These are phyloP conservation scores for Synergus gifuensis DNA, from an alignment of 2,888 invertebrate genomes.

Conservation along the genomic window DNA sequence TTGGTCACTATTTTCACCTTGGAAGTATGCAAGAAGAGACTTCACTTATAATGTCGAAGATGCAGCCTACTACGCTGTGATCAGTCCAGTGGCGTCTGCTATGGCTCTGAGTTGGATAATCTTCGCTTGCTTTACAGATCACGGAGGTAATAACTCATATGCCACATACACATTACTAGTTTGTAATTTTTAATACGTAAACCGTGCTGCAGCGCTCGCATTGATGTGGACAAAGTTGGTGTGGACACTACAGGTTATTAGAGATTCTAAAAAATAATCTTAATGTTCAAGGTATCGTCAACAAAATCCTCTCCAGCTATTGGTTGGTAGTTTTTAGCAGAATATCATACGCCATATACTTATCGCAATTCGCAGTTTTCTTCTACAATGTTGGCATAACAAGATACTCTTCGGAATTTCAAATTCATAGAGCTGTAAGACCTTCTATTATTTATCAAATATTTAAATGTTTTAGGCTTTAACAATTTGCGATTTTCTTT, in stretches of 20 bases:
- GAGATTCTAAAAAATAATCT: not conserved
- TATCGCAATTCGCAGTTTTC: slow-evolving; percentile 84
- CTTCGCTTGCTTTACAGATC: slow-evolving; percentile 81
- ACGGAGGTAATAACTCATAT: slow-evolving; percentile 78
- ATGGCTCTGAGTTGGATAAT: slow-evolving; percentile 83
- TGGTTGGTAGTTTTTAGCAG: slow-evolving; percentile 82
- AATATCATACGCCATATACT: slow-evolving; percentile 84
- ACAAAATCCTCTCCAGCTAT: slow-evolving; percentile 79
- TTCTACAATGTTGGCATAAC: slow-evolving; percentile 83
- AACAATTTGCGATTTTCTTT: not conserved
- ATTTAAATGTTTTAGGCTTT: not conserved
- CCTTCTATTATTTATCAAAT: not conserved
- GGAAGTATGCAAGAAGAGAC: slow-evolving; percentile 80
- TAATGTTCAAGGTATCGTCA: slow-evolving; percentile 77
- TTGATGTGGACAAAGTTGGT: no score
- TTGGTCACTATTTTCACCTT: slow-evolving; percentile 82
- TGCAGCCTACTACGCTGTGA: slow-evolving; percentile 83
- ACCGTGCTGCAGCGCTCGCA: no score
- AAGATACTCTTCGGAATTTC: slow-evolving; percentile 82
- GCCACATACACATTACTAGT: not conserved
- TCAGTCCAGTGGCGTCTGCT: slow-evolving; percentile 83
- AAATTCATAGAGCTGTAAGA: slow-evolving; percentile 81
- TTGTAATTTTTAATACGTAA: not conserved
- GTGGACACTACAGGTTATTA: no score
- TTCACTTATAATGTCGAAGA: slow-evolving; percentile 82